These are phyloP conservation scores for Arctia plantaginis DNA, from an alignment of 2,888 invertebrate genomes.

Conservation along the genomic window DNA sequence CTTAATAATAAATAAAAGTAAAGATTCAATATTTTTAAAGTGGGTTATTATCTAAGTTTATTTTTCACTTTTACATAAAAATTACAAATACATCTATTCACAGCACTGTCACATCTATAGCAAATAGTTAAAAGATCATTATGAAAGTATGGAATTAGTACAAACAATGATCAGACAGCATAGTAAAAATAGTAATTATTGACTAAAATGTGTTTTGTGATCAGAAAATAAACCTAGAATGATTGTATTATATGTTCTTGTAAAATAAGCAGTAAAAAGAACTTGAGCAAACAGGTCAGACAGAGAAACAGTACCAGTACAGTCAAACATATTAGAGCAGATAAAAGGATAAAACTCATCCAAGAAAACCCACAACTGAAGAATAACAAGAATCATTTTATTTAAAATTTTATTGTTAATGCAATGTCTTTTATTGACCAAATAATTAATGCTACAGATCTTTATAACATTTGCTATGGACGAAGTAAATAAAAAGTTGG, in stretches of 20 bases:
- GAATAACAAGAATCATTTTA: background rate
- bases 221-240: background rate
- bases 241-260: background rate
- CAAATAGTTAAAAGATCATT: background rate
- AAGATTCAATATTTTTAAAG: background rate
- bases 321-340: background rate
- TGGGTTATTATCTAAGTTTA: background rate
- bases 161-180: background rate
- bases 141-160: background rate
- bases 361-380: background rate
- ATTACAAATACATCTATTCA: too few relatives aligned
- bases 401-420: background rate
- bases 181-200: background rate
- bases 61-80: background rate
- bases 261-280: background rate
- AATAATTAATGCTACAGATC: background rate
- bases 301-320: background rate
- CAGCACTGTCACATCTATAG: conserved; percentile 2
- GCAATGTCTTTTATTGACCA: background rate
- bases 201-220: background rate
- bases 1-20: background rate
- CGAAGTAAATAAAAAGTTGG: background rate
- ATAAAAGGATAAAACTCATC: background rate
- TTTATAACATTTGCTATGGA: background rate
- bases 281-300: background rate